Conservation (phyloP, 1,140 invertebrate genomes). For the Globodera ellingtonae region DNA sequence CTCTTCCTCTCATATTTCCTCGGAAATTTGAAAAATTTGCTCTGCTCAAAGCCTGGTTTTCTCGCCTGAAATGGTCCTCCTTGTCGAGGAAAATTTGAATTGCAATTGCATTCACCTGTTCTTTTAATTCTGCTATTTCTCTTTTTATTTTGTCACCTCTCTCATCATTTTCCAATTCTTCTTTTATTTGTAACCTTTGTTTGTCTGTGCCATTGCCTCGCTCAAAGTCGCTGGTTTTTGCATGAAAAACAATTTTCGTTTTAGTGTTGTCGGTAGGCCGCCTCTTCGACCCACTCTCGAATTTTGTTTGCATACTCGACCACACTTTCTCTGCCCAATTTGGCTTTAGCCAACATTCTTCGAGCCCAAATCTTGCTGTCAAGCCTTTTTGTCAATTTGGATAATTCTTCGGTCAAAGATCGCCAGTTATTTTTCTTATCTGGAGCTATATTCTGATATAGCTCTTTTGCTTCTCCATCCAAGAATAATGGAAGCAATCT, state of each 20-base stretch:
- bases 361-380: no score
- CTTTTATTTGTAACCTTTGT: background rate
- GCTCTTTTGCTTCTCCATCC: no score
- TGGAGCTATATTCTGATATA: no score
- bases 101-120: background rate
- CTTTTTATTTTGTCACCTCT: background rate
- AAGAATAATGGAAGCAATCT: no score
- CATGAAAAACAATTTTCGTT: conserved; percentile 2
- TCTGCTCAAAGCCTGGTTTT: background rate
- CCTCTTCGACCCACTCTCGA: background rate
- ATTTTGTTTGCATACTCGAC: background rate
- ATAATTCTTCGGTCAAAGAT: no score
- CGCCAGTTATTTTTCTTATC: no score
- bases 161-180: background rate
- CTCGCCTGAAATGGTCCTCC: background rate
- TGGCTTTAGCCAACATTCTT: no score
- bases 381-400: no score
- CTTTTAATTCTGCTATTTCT: background rate
- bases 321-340: no score
- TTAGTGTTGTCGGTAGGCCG: background rate
- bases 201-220: background rate
- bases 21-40: background rate
- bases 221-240: background rate
- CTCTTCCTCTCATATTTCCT: background rate
- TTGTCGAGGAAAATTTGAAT: background rate